Conservation (phyloP, 1,140 invertebrate genomes). For the Bombus waltoni region DNA sequence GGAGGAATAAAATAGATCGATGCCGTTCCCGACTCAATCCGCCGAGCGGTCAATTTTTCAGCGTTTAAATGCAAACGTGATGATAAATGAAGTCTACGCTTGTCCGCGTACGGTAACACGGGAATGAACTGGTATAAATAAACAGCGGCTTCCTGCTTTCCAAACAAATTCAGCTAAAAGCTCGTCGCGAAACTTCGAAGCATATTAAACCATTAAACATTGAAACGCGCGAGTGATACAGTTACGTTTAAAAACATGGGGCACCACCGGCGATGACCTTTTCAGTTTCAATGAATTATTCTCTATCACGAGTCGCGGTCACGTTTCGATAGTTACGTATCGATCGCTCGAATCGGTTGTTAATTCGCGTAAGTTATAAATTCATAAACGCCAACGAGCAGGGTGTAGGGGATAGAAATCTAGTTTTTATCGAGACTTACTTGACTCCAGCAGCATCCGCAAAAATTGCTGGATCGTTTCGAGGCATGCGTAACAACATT, state of each 20-base stretch:
- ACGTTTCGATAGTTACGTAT: background rate
- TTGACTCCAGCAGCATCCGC: constrained; percentile 70
- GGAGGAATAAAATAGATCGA: constrained; percentile 5
- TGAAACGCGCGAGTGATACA: background rate
- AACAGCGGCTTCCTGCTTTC: constrained; percentile 10
- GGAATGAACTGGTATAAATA: background rate
- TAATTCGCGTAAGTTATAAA: background rate
- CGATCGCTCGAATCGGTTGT: background rate
- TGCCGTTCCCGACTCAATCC: background rate
- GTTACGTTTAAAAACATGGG: background rate
- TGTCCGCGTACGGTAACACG: background rate
- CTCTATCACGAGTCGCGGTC: no score
- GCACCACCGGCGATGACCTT: no score
- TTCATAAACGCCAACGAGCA: background rate
- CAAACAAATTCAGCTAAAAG: constrained; percentile 7
- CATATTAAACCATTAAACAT: background rate
- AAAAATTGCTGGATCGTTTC: constrained; percentile 42
- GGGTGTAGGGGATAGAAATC: background rate
- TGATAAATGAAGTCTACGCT: constrained; percentile 9
- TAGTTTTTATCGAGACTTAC: constrained; percentile 61
- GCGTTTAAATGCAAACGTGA: constrained; percentile 9
- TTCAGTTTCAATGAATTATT: background rate
- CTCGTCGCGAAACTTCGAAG: background rate
- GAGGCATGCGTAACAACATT: constrained; percentile 23
- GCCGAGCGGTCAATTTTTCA: constrained; percentile 16